Evolutionary conservation across 2,888 invertebrate genomes (phyloP).

Genomic region (Blastobasis lacticolella): DNA sequence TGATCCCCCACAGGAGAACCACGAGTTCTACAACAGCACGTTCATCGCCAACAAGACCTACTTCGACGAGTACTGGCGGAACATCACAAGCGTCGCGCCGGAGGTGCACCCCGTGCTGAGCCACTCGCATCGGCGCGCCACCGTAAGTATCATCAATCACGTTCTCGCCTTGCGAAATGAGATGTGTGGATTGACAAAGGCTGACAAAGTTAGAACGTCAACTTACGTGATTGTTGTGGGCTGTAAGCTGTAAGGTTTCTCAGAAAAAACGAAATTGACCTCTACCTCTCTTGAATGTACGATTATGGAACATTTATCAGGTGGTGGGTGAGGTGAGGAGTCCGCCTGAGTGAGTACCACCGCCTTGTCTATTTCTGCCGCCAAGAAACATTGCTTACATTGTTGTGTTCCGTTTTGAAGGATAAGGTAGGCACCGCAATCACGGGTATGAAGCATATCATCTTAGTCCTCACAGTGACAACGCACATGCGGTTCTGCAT

Average conservation of each 20-base stretch:
- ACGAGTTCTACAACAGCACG: constrained; percentile 87
- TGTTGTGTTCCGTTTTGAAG: no score
- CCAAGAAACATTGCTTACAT: no score
- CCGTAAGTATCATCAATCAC: constrained; percentile 72
- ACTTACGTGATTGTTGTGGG: background rate
- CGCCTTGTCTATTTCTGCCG: no score
- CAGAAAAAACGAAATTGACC: background rate
- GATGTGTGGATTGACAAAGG: background rate
- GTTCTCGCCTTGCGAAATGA: background rate
- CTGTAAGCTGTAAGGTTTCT: background rate
- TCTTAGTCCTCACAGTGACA: no score
- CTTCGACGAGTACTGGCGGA: constrained; percentile 81
- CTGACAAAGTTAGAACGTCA: background rate
- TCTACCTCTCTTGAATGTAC: background rate
- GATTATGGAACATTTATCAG: background rate
- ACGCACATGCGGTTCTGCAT: no score
- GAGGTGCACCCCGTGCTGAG: constrained; percentile 83
- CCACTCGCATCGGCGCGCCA: constrained; percentile 87
- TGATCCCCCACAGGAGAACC: constrained; percentile 73
- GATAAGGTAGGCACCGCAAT: no score
- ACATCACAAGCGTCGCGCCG: constrained; percentile 75
- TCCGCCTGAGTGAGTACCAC: background rate
- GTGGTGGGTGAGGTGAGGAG: background rate
- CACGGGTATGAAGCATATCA: no score
- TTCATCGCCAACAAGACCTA: constrained; percentile 75